phyloP scores from a whole-genome alignment of 2,113 vertebrate species.

The Jaculus jaculus region DNA sequence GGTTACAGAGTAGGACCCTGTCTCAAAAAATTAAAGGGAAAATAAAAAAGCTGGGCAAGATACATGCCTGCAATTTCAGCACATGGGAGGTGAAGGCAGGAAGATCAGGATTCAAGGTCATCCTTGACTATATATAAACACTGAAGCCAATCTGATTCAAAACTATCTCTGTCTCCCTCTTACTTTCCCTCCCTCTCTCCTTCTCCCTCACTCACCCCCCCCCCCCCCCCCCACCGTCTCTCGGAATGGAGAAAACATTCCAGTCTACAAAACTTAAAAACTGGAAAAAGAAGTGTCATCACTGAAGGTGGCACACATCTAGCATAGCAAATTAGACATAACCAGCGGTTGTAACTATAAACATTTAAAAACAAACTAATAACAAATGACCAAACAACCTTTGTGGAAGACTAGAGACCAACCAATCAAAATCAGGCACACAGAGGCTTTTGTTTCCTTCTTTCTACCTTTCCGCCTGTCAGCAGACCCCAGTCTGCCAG shows the following conservation, averaged over 20 bases:
- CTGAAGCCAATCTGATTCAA: no score
- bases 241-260: not conserved
- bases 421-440: not conserved
- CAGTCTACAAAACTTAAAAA: constrained; percentile 26
- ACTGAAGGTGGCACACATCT: not conserved
- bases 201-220: no score
- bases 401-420: not conserved
- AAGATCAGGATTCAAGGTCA: no score
- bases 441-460: not conserved
- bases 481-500: not conserved
- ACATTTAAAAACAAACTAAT: not conserved
- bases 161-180: no score
- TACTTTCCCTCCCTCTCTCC: no score
- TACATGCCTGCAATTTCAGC: no score
- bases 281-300: not conserved
- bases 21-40: no score
- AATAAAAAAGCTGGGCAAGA: no score
- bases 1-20: no score
- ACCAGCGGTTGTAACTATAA: not conserved
- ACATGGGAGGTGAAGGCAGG: no score
- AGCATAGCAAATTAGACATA: not conserved
- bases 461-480: not conserved
- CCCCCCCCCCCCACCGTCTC: no score
- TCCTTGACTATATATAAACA: no score
- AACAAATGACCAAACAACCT: not conserved